Conservation (phyloP, 2,888 invertebrate genomes). For the Drosophila demipolita region DNA sequence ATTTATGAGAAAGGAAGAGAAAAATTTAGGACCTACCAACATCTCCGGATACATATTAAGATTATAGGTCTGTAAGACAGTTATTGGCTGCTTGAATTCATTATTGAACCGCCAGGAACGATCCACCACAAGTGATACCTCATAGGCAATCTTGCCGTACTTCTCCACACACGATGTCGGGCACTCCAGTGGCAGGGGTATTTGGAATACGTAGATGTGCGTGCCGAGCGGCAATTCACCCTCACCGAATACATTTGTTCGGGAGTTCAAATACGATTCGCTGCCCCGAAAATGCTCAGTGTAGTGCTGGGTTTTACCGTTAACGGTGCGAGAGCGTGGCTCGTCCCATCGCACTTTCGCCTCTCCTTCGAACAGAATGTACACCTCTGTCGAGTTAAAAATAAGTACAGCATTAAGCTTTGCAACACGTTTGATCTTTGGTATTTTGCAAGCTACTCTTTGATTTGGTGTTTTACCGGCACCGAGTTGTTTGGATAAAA, state of each 20-base stretch:
- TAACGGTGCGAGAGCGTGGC: conserved; percentile 18
- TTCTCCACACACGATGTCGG: conserved; percentile 91
- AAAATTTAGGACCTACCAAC: conserved; percentile 85
- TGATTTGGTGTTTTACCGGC: conserved; percentile 14
- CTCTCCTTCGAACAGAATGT: conserved; percentile 65
- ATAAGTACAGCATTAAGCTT: not conserved
- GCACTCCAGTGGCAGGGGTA: conserved; percentile 86
- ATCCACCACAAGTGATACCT: conserved; percentile 90
- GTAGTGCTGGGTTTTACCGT: conserved; percentile 46
- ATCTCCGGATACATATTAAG: conserved; percentile 90
- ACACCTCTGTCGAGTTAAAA: conserved; percentile 43
- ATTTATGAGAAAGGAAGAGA: not conserved
- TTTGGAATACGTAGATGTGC: conserved; percentile 90
- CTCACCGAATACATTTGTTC: conserved; percentile 49
- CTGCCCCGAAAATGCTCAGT: conserved; percentile 48
- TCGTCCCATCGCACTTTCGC: conserved; percentile 73
- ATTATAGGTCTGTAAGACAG: conserved; percentile 91
- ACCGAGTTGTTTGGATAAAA: not conserved
- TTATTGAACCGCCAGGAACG: conserved; percentile 79
- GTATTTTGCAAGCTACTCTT: conserved; percentile 8
- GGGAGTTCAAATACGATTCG: conserved; percentile 54
- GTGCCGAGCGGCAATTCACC: conserved; percentile 58
- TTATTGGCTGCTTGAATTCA: conserved; percentile 86
- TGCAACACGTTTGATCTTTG: not conserved
- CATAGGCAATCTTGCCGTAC: conserved; percentile 91